Conservation (phyloP, 1,140 invertebrate species). For the Pemphigus obesinymphae region DNA sequence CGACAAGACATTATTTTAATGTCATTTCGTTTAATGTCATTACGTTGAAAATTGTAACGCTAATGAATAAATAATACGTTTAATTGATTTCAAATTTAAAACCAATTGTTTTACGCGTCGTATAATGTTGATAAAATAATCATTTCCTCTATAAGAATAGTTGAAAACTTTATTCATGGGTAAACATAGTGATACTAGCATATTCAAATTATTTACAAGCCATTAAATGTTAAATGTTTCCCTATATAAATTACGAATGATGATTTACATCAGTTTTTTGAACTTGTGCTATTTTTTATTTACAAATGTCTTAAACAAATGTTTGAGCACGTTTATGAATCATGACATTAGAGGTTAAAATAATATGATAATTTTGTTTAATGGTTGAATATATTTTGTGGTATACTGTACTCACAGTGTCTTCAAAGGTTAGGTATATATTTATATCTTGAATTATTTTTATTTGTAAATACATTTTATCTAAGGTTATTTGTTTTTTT, state of each 20-base stretch:
- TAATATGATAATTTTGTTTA: background rate
- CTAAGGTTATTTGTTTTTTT: too few species aligned
- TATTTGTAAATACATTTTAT: too few species aligned
- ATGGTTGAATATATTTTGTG: too few species aligned
- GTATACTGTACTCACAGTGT: too few species aligned
- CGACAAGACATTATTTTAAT: background rate
- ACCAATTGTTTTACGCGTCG: background rate
- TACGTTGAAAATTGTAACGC: background rate
- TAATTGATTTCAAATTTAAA: slow-evolving; percentile 1
- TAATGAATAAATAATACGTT: background rate
- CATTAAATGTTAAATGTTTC: slow-evolving; percentile 25
- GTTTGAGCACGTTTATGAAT: background rate
- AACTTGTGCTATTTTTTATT: background rate
- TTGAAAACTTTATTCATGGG: background rate
- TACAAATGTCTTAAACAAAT: background rate
- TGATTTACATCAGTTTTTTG: background rate
- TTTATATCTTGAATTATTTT: too few species aligned
- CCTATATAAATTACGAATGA: background rate
- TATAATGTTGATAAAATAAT: slow-evolving; percentile 2
- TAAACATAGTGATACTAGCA: background rate
- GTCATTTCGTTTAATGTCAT: background rate
- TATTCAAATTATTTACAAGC: slow-evolving; percentile 8
- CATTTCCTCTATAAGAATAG: background rate
- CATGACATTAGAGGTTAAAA: background rate
- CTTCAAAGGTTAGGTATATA: too few species aligned